Percentiles rank a stretch among this genome's conserved stretches.
Conservation (phyloP, 2,888 invertebrate species). For the Lordiphosa andalusiaca region DNA sequence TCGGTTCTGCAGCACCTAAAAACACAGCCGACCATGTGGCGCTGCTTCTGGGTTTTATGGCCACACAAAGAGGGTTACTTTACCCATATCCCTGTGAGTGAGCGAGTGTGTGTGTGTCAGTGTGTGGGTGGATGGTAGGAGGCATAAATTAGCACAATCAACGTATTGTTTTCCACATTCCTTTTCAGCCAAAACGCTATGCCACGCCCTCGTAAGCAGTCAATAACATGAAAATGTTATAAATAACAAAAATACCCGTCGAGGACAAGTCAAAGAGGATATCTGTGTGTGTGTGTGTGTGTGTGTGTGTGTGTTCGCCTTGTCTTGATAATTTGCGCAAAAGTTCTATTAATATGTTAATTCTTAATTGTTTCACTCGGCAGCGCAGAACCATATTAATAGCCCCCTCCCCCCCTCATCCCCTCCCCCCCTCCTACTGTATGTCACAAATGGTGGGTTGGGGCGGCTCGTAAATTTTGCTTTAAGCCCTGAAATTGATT, state of each 20-base stretch:
- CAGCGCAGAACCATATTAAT: slow-evolving; percentile 50
- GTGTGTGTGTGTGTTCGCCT: neutral
- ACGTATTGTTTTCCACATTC: slow-evolving; percentile 68
- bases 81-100: slow-evolving; percentile 31
- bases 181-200: slow-evolving; percentile 1
- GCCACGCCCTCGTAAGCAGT: slow-evolving; percentile 43
- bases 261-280: slow-evolving; percentile 4
- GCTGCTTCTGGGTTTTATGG: slow-evolving; percentile 48
- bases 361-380: slow-evolving; percentile 70
- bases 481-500: slow-evolving; percentile 62
- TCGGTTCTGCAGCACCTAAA: slow-evolving; percentile 59
- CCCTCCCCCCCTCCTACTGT: slow-evolving; percentile 43
- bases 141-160: slow-evolving; percentile 75
- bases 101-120: slow-evolving; percentile 20
- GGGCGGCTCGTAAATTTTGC: slow-evolving; percentile 60
- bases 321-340: slow-evolving; percentile 70
- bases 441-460: slow-evolving; percentile 10
- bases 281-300: neutral
- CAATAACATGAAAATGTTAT: slow-evolving; percentile 73
- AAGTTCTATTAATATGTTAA: slow-evolving; percentile 76
- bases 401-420: slow-evolving; percentile 53
- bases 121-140: slow-evolving; percentile 11
- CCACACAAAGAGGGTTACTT: slow-evolving; percentile 9
- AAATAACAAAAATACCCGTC: slow-evolving; percentile 66
- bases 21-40: slow-evolving; percentile 69